Conservation (phyloP, 2,797 vertebrate genomes). For the Staurois parvus region DNA sequence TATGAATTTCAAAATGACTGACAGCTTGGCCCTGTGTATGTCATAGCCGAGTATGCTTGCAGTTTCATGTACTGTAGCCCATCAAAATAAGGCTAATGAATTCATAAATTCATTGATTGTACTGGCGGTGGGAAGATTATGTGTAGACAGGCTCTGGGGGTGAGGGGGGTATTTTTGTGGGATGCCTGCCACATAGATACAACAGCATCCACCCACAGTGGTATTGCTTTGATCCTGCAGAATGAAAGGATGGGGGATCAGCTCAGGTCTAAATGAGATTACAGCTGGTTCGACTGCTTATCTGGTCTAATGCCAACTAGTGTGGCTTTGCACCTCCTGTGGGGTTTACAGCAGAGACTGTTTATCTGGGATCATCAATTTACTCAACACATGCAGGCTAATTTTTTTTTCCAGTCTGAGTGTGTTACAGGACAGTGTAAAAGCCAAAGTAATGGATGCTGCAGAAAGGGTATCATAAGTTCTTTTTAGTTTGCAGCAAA, state of each 20-base stretch:
- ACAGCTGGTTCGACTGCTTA: constrained; percentile 99
- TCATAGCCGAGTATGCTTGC: background rate
- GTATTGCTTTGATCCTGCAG: constrained; percentile 86
- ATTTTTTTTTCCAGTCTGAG: constrained; percentile 77
- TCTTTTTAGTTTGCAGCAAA: constrained; percentile 66
- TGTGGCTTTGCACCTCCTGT: constrained; percentile 89
- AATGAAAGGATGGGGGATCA: constrained; percentile 97
- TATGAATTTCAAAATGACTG: constrained; percentile 7
- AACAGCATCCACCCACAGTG: constrained; percentile 86
- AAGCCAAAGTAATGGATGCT: constrained; percentile 76
- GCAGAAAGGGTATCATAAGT: constrained; percentile 75
- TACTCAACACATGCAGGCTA: constrained; percentile 78
- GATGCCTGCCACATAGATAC: constrained; percentile 79
- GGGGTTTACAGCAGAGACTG: constrained; percentile 89
- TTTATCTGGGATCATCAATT: constrained; percentile 93
- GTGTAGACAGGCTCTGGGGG: constrained; percentile 92
- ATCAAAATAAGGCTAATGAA: constrained; percentile 90
- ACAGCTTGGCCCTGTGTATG: background rate
- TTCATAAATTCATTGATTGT: constrained; percentile 97
- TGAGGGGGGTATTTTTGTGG: constrained; percentile 81
- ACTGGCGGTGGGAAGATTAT: constrained; percentile 93
- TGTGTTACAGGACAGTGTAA: constrained; percentile 78
- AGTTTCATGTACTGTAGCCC: constrained; percentile 20
- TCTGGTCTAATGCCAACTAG: constrained; percentile 98
- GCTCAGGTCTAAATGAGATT: constrained; percentile 99